Base-by-base conservation (phyloP, 1,140 invertebrate genomes). In the Drosophila subobscura region DNA sequence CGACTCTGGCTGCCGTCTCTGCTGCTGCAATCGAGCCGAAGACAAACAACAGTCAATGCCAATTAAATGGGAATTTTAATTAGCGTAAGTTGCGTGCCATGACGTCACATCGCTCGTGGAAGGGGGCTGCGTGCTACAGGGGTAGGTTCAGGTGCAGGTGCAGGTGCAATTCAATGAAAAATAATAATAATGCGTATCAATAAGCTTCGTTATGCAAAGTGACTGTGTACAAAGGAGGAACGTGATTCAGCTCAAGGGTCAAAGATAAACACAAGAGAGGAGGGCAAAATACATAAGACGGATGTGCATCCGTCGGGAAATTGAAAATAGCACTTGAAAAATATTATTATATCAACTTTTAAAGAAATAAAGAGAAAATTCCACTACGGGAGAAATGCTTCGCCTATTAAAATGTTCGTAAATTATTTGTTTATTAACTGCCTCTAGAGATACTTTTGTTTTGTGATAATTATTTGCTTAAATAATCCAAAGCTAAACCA, bases 61-160 rank as follows among this genome's bases (percentile, higher is more conserved):
- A 88, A 88, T 88, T 88, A 88, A 88, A 88, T 83, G 84, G 65
- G 79, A 88, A 86, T 86, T 86, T 86, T 88, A 88, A 86, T 86
- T 88, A 86, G 83, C 81, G 81, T 63, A 85, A 86, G 81, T 85
- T 86, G 47, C 68, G 46, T 56, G 37, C 54, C 53, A 71, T 88
- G 83, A 88, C 81, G 81, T 81, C 71, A 68, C 50, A 10, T 5
- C 47, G 27, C 23, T 37, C 25, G 22, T 16, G 12, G 7, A 40
- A 5, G 6, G 7, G 14, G 16, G 14, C 20, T 8, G 14, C 3
- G 25, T n/a, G n/a, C n/a, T n/a, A n/a, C n/a, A 5, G 49, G 8
- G 14, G 41, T 29, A 29, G 14, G 54, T 27, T 27, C 25, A 27
- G 25, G 25, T 5, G 5, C 57, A 50, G 40, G 10, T 22, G 50